Evolutionary conservation across 2,113 vertebrate species (phyloP), one percentile per base, ranked within the genome.

Genomic region (Phylloscopus trochiloides): DNA sequence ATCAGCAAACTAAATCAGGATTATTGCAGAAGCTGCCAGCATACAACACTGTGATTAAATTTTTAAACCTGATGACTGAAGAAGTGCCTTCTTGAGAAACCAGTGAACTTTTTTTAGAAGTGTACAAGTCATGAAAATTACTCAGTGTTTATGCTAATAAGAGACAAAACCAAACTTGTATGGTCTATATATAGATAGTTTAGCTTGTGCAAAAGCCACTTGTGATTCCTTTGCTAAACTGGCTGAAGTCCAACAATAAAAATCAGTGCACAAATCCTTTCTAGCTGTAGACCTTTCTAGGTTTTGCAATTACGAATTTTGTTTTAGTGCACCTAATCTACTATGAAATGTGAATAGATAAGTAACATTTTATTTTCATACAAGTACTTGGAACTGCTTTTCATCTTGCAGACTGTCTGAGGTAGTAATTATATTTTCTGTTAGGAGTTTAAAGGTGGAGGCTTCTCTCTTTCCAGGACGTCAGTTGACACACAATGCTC

Each of bases 61-160:
- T 87, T 92, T 88, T 58, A 93, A 86, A 90, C n/a, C n/a, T 91
- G 66, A 58, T 96, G 73, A 95, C 71, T 94, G 80, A 79, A 90
- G 84, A 82, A 58, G 38, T 94, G 65, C 57, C 45, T 91, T 81
- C 66, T 87, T 94, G 78, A 91, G 84, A 95, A 91, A 36, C 24
- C 42, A 65, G 7, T 75, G 82, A 88, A 85, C 80, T 81, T 89
- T 82, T 86, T 92, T 91, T 95, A 70, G 89, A 93, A 86, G 71
- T 62, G 50, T 42, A 51, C 24, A 79, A 86, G 62, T 93, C 58
- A 93, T 51, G 66, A 93, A 96, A 91, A 91, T 79, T 84, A 73
- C 74, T 94, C 93, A 90, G 51, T 95, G 66, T 96, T 88, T 91
- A 80, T 82, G 34, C 74, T 94, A 96, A 73, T 67, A 83, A 61